Base-by-base conservation (phyloP, 1,140 invertebrate species). In the Hesperophylax magnus region DNA sequence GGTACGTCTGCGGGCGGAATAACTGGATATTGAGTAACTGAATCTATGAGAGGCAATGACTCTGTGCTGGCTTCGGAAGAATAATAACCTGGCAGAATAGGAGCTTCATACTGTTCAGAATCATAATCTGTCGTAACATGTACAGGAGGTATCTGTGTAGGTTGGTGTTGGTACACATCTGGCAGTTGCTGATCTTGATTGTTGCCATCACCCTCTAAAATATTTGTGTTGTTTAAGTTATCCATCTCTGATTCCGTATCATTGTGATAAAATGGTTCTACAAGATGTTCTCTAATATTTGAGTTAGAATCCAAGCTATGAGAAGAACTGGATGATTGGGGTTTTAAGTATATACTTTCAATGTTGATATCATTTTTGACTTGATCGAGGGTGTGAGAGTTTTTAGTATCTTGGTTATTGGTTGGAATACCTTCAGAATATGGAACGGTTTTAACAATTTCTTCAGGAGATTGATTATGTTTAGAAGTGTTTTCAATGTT, bases 341-440 rank as follows among this genome's bases (percentile, higher is more conserved):
- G 69, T 56, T 72, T 72, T 15, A 53, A 54, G 11, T 72, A 72
- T 56, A 53, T 15, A 56, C 54, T 24, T 20, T 54, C 65, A 47
- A 69, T 69, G 15, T 18, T 69, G 18, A 18, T 39, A 47, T 39
- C 31, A 39, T 69, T 39, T 18, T 69, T 18, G 9, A 69, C 34
- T 18, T 34, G 65, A 17, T 69, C 52, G 27, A 9, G 65, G 2
- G 60, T 14, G 39, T 47, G 1, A 47, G 39, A 1, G 31, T 31
- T 18, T 20, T 79, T 31, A 60, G 24, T 31, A 54, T 65, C 22
- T 53, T 80, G 69, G 60, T 58, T 79, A 24, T 18, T 67, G 71
- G n/a, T 69, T 18, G 7, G 18, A 22, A 18, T 69, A 69, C 27
- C 34, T 69, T 69, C 31, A 22, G n/a, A 52, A 47, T 47, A 14